Evolutionary conservation across 2,113 vertebrate genomes (phyloP), one percentile per base, ranked within the genome.

Genomic region (Onychorhynchus coronatus): DNA sequence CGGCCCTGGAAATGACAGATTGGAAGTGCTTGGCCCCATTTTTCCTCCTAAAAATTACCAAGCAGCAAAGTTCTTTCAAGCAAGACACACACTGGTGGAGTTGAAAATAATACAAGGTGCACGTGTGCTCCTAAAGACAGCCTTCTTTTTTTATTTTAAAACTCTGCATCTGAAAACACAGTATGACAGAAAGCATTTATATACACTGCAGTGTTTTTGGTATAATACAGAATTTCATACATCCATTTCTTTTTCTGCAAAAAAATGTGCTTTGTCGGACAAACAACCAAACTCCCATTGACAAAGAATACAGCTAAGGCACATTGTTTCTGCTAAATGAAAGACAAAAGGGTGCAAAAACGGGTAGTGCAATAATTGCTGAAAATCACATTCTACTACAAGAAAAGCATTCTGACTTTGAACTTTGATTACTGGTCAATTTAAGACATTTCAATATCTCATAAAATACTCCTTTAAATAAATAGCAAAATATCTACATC

Each of bases 401-500:
- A 98, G 98, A 98, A 98, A 98, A 98, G 98, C 98, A 98, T 98
- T 99, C 94, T 93, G 98, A 97, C 97, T 94, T 97, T 98, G 97
- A 99, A 97, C 92, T 97, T 97, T 96, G 95, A 96, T 96, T 83
- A 97, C 85, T 5, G 65, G 91, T 97, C 96, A 96, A 97, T 96
- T 98, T 98, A 98, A 98, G 98, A 98, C 97, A 98, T 96, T 97
- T 98, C 91, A 85, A 94, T 98, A 97, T 89, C 95, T 98, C 97
- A 98, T 98, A 99, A 99, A 99, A 99, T 99, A 99, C 95, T 97
- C 96, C 98, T 98, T 99, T 98, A 98, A 98, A 98, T 98, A 98
- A 98, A 98, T 99, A 99, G 98, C 98, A 99, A 99, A 99, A 99
- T 99, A 99, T 98, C 97, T 97, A 97, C 98, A 98, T 98, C 98